A percentile compares a stretch with the other conserved stretches of the same genome.
These are phyloP conservation scores for Temnothorax longispinosus DNA, from an alignment of 1,140 invertebrate genomes.

Conservation along the genomic window DNA sequence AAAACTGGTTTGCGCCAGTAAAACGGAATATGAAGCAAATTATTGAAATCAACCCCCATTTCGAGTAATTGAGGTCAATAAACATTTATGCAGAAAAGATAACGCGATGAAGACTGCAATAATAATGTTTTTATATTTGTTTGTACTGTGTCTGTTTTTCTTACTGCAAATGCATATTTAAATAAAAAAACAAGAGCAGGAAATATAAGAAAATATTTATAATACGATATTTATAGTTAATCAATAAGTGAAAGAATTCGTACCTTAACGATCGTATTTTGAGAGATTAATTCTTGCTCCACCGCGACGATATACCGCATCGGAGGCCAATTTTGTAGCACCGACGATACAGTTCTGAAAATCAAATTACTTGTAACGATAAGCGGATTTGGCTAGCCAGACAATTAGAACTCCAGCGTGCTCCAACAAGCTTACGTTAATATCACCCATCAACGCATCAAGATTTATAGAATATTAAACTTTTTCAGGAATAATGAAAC, in stretches of 20 bases:
- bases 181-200: background rate
- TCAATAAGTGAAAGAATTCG: background rate
- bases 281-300: constrained; percentile 85
- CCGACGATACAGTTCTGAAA: constrained; percentile 71
- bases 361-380: constrained; percentile 37
- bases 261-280: constrained; percentile 86
- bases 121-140: background rate
- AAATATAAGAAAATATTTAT: background rate
- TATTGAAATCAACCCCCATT: background rate
- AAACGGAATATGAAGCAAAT: constrained; percentile 28
- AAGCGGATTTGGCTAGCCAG: constrained; percentile 8
- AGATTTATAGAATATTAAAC: constrained; percentile 13
- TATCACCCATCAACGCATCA: background rate
- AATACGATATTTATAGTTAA: background rate
- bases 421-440: background rate
- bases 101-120: background rate
- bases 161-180: constrained; percentile 12
- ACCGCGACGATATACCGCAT: constrained; percentile 86
- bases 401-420: constrained; percentile 24
- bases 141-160: no score
- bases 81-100: background rate
- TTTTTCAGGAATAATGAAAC: background rate
- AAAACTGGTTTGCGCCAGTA: constrained; percentile 45
- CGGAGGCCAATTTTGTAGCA: constrained; percentile 79
- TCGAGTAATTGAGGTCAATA: background rate